Evolutionary conservation across 1,140 invertebrate species (phyloP).

Genomic region (Sycobia sp.): DNA sequence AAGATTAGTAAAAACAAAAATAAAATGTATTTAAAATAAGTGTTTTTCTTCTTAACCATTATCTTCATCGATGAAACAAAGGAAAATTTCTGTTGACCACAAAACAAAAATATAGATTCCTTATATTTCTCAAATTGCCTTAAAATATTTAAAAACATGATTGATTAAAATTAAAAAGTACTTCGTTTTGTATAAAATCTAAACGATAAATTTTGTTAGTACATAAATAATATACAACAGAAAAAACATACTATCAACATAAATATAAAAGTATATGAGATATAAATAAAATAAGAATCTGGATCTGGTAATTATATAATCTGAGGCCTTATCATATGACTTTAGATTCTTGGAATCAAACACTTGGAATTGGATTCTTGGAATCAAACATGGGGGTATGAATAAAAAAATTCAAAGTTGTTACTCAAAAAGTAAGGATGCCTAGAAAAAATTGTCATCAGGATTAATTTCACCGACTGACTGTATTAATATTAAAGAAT

Average conservation of each 20-base stretch:
- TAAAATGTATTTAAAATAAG: too few relatives aligned
- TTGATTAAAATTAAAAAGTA: neutral
- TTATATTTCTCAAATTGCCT: conserved; percentile 37
- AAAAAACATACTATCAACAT: neutral
- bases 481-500: conserved; percentile 47
- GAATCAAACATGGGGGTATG: neutral
- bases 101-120: neutral
- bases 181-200: neutral
- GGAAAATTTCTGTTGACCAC: neutral
- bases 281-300: neutral
- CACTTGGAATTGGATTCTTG: conserved; percentile 9
- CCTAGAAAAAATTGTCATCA: conserved; percentile 51
- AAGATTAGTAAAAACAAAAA: too few relatives aligned
- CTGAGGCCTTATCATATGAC: conserved; percentile 52
- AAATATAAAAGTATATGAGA: too few relatives aligned
- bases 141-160: conserved; percentile 7
- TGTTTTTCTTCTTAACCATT: too few relatives aligned
- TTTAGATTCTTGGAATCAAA: conserved; percentile 1
- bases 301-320: conserved; percentile 44
- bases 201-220: too few relatives aligned
- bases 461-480: conserved; percentile 54
- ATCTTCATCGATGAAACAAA: too few relatives aligned
- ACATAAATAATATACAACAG: too few relatives aligned
- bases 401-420: neutral
- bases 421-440: conserved; percentile 2